Conservation (phyloP, 2,797 vertebrate genomes). For the Darevskia nairensis region DNA sequence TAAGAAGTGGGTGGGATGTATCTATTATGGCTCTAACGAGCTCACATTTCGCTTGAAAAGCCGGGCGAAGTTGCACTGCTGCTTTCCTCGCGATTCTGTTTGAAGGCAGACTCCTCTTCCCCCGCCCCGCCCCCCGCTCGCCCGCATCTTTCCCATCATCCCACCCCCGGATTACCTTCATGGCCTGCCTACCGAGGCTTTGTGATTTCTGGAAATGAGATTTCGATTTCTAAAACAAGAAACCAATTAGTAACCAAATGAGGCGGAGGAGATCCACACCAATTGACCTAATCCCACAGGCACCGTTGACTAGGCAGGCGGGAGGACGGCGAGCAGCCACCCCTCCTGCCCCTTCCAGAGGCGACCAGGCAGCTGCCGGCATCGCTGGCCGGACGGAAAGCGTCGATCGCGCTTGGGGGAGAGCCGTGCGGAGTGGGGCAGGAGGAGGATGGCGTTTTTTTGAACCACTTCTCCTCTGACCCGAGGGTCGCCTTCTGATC, state of each 20-base stretch:
- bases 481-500: background rate
- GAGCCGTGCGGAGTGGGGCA: no score
- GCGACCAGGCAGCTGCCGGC: background rate
- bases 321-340: background rate
- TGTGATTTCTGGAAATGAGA: slow-evolving; percentile 86
- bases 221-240: slow-evolving; percentile 89
- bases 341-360: background rate
- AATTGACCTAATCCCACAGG: slow-evolving; percentile 84
- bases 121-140: slow-evolving; percentile 60
- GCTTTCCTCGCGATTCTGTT: slow-evolving; percentile 75
- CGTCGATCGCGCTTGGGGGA: background rate
- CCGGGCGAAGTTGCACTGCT: slow-evolving; percentile 69
- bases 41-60: slow-evolving; percentile 76
- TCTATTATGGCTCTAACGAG: slow-evolving; percentile 76
- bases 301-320: slow-evolving; percentile 76
- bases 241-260: slow-evolving; percentile 90
- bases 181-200: slow-evolving; percentile 79
- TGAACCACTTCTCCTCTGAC: no score
- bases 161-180: slow-evolving; percentile 83
- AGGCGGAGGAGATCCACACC: slow-evolving; percentile 85
- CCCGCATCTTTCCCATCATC: slow-evolving; percentile 67
- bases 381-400: background rate
- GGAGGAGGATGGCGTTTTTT: background rate
- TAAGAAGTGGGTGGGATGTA: slow-evolving; percentile 69
- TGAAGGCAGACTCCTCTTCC: slow-evolving; percentile 70